These are phyloP conservation scores for Glossophaga mutica DNA, from an alignment of 2,797 vertebrate genomes.

Conservation along the genomic window DNA sequence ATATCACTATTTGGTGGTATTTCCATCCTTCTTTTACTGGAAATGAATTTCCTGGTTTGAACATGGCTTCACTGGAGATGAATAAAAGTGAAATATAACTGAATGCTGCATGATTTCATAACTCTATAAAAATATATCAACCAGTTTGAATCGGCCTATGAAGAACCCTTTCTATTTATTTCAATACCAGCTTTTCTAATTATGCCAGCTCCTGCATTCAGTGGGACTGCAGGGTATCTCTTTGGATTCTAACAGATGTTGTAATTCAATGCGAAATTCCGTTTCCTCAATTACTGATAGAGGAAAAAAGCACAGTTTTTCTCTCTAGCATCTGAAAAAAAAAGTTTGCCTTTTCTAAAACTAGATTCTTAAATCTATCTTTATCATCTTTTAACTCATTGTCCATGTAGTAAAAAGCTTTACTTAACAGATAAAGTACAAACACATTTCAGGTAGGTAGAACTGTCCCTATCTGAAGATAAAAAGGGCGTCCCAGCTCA, in stretches of 20 bases:
- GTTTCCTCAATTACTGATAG: neutral
- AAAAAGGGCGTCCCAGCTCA: neutral
- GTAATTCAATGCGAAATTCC: neutral
- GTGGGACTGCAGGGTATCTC: neutral
- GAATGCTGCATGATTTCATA: constrained; percentile 52
- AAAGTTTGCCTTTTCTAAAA: neutral
- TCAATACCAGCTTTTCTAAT: neutral
- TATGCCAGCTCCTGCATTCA: neutral
- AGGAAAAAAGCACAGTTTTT: neutral
- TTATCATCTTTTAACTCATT: neutral
- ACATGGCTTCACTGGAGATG: constrained; percentile 6
- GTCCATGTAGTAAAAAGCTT: neutral
- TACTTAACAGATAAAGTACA: neutral
- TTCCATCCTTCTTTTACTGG: neutral
- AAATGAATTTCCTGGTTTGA: neutral
- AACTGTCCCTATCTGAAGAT: neutral
- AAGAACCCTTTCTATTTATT: constrained; percentile 30
- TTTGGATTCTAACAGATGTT: neutral
- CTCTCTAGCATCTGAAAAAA: neutral
- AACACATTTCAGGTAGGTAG: neutral
- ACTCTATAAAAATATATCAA: constrained; percentile 40
- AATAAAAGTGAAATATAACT: constrained; percentile 30
- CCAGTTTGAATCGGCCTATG: constrained; percentile 17
- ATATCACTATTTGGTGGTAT: neutral
- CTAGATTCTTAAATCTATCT: neutral